These are phyloP conservation scores for Pantelozetes paolii DNA, from an alignment of 2,888 invertebrate genomes.

Conservation along the genomic window DNA sequence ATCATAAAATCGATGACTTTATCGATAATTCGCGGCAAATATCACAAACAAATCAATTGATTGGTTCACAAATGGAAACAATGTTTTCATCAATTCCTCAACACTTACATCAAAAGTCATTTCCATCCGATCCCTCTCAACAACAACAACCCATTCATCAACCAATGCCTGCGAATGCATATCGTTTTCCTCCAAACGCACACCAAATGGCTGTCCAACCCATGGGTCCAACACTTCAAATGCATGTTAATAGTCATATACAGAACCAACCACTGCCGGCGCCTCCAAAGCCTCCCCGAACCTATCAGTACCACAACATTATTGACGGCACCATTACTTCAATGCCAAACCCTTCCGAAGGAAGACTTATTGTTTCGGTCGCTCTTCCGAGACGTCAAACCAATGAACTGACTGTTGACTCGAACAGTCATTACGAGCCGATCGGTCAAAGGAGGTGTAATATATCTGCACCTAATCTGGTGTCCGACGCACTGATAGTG, in stretches of 20 bases:
- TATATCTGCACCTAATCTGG: not conserved
- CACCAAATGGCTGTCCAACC: not conserved
- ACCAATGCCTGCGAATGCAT: not conserved
- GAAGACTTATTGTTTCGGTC: conserved; percentile 39
- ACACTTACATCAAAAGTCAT: conserved; percentile 10
- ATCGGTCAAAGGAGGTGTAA: not conserved
- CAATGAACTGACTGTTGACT: not conserved
- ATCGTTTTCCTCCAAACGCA: not conserved
- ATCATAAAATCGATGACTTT: not conserved
- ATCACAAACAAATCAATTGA: not conserved
- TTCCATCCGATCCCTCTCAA: too few relatives aligned
- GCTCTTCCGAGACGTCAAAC: conserved; percentile 29
- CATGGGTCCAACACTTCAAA: not conserved
- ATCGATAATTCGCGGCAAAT: not conserved
- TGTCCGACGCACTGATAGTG: not conserved
- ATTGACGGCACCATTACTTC: conserved; percentile 29
- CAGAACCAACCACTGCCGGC: conserved; percentile 4
- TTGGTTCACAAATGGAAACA: not conserved
- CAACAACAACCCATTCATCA: not conserved
- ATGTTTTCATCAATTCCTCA: not conserved
- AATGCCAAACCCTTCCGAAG: conserved; percentile 34
- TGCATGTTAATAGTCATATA: conserved; percentile 1
- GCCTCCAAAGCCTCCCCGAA: conserved; percentile 44
- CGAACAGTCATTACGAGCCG: not conserved
- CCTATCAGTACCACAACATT: conserved; percentile 42